Conservation (phyloP, 2,113 vertebrate species). For the Ictalurus punctatus region DNA sequence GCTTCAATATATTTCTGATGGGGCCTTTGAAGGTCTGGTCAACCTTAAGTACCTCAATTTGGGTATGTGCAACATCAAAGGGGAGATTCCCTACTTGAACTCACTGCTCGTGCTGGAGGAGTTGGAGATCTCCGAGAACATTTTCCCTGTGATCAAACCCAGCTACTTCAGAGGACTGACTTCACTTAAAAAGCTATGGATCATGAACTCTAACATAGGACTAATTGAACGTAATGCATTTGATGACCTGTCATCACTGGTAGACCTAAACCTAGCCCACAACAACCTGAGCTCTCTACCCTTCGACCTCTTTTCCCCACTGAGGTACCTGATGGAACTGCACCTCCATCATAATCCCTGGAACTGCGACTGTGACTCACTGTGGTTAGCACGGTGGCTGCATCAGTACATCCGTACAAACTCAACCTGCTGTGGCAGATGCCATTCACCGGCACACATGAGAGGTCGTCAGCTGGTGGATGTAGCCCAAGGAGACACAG, state of each 20-base stretch:
- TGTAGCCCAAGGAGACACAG: slow-evolving; percentile 87
- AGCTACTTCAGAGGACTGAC: slow-evolving; percentile 89
- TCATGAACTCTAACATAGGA: slow-evolving; percentile 96
- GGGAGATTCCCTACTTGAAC: slow-evolving; percentile 92
- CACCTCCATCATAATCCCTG: slow-evolving; percentile 98
- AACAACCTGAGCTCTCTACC: slow-evolving; percentile 95
- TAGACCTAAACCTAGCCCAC: slow-evolving; percentile 96
- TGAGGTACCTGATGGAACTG: slow-evolving; percentile 92
- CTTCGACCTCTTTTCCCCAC: slow-evolving; percentile 90
- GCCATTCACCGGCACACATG: slow-evolving; percentile 89
- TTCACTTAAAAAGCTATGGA: slow-evolving; percentile 94
- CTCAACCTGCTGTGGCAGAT: slow-evolving; percentile 95
- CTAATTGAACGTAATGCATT: slow-evolving; percentile 94
- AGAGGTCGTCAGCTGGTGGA: slow-evolving; percentile 91
- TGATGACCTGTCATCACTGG: slow-evolving; percentile 87
- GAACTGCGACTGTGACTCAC: slow-evolving; percentile 94
- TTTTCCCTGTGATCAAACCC: slow-evolving; percentile 88
- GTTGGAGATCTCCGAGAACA: slow-evolving; percentile 95
- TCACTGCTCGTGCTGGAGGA: slow-evolving; percentile 92
- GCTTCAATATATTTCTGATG: slow-evolving; percentile 97
- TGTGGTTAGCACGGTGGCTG: slow-evolving; percentile 95
- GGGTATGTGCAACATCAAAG: slow-evolving; percentile 95
- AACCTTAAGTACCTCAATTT: slow-evolving; percentile 98
- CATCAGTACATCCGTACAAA: slow-evolving; percentile 94
- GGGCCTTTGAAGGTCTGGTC: slow-evolving; percentile 94